Percentiles rank a stretch among this genome's conserved stretches.
These are phyloP conservation scores for Drosophila leonis DNA, from an alignment of 2,888 invertebrate genomes.

Conservation along the genomic window DNA sequence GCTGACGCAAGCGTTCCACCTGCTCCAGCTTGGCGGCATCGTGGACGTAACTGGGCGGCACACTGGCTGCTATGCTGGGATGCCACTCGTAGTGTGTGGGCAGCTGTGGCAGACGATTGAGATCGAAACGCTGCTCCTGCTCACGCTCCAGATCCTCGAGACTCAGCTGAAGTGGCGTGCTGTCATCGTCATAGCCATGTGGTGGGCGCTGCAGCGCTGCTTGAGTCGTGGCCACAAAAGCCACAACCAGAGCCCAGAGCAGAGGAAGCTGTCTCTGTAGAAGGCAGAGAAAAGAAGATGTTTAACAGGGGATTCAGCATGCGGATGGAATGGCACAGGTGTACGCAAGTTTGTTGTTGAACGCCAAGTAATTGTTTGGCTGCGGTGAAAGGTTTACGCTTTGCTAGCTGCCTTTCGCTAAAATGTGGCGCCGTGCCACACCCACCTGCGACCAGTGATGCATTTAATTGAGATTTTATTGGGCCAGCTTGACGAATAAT, in stretches of 20 bases:
- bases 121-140: constrained; percentile 56
- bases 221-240: constrained; percentile 20
- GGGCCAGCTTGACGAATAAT: constrained; percentile 9
- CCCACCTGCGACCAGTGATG: constrained; percentile 63
- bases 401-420: constrained; percentile 55
- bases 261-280: constrained; percentile 35
- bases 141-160: constrained; percentile 92
- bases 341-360: constrained; percentile 18
- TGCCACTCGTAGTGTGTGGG: constrained; percentile 71
- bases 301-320: constrained; percentile 40
- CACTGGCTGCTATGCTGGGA: constrained; percentile 63
- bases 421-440: constrained; percentile 47
- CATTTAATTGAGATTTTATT: constrained; percentile 67
- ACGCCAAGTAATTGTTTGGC: constrained; percentile 8
- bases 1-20: constrained; percentile 54
- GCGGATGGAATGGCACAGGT: constrained; percentile 4
- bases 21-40: constrained; percentile 62
- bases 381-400: constrained; percentile 64
- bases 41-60: constrained; percentile 68
- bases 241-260: constrained; percentile 38
- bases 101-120: constrained; percentile 62
- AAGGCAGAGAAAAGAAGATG: constrained; percentile 5
- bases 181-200: constrained; percentile 70
- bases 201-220: constrained; percentile 33
- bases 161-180: constrained; percentile 87